Base-by-base conservation (phyloP, 2,113 vertebrate genomes). In the Rallus limicola region DNA sequence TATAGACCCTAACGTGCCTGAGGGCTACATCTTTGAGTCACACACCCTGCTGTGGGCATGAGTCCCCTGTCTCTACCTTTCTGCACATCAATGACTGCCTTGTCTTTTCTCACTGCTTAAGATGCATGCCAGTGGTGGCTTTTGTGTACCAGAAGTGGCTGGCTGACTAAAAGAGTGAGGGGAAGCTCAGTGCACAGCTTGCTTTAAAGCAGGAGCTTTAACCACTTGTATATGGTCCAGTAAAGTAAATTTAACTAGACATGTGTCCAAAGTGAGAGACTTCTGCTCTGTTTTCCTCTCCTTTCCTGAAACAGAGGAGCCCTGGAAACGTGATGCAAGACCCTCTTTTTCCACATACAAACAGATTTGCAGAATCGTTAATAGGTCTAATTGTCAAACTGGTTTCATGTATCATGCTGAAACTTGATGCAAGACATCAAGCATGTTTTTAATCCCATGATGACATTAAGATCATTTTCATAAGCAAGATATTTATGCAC, bases 71-170 rank as follows among this genome's bases (percentile, higher is more conserved):
- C n/a, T 77, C 14, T 72, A 12, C 34, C 8, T 77, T 24, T n/a
- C 33, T 63, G 38, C 16, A 6, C 16, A 26, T 16, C 38, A 42
- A 23, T 36, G 23, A 23, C 44, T 60, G 24, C 24, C 24, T 74
- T 68, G 8, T 53, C 62, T 63, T 56, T 55, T 31, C 38, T 63
- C 14, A 26, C 12, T 42, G 14, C 34, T 80, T 48, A 38, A 76
- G 48, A 23, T 16, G 33, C 4, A 0, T 62, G 16, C 3, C 24
- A 65, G 0, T 0, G 3, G 13, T 42, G n/a, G 3, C 8, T 76
- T 68, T 42, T 63, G 12, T 36, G 13, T 33, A 18, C 14, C 28
- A 46, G 2, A 86, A 70, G 58, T 29, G 33, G 4, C 4, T 88
- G 36, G 11, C 16, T 71, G 28, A 18, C 21, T 75, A 38, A 52